Conservation (phyloP, 2,113 vertebrate genomes). For the Aspiorhynchus laticeps region DNA sequence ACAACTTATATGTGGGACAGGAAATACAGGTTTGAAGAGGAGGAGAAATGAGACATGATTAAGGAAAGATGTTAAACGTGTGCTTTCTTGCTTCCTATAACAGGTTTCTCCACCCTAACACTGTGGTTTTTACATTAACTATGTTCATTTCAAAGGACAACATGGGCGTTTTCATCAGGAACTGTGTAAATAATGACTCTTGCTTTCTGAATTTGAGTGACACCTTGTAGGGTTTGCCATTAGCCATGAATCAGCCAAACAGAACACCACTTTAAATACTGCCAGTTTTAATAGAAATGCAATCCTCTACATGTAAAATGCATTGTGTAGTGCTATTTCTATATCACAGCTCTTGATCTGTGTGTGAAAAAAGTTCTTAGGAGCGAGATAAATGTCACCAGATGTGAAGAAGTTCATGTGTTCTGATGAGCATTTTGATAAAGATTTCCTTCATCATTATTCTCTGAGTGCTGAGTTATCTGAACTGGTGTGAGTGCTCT, state of each 20-base stretch:
- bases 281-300: background rate
- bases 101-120: constrained; percentile 9
- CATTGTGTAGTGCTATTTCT: background rate
- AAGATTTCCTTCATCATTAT: background rate
- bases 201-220: constrained; percentile 13
- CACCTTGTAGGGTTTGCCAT: background rate
- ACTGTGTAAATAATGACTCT: constrained; percentile 23
- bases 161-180: background rate
- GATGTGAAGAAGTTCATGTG: background rate
- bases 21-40: constrained; percentile 73
- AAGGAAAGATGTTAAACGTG: constrained; percentile 24
- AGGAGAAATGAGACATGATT: constrained; percentile 51
- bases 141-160: background rate
- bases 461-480: background rate
- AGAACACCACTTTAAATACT: background rate
- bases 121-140: background rate
- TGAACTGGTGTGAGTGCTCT: background rate
- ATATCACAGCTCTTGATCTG: background rate
- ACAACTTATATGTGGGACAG: constrained; percentile 56
- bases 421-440: background rate
- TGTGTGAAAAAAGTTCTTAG: background rate
- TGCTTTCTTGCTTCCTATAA: constrained; percentile 40
- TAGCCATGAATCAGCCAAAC: background rate
- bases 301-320: background rate
- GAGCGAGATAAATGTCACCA: background rate